Base-by-base conservation (phyloP, 1,140 invertebrate species). In the Drosophila nannoptera region DNA sequence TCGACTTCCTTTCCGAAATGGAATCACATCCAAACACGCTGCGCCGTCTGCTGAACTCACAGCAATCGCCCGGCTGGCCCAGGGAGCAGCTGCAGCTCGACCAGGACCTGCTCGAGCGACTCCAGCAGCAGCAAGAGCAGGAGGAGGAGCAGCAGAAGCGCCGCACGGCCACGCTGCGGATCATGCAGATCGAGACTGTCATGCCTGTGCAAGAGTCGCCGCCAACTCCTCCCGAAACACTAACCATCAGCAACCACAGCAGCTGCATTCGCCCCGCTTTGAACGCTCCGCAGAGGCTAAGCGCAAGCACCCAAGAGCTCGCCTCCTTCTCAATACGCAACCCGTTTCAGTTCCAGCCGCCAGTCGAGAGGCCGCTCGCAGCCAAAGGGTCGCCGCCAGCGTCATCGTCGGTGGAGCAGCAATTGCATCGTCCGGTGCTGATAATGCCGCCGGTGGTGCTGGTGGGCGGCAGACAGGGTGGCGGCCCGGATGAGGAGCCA, bases 1-100 rank as follows among this genome's bases (percentile, higher is more conserved):
- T 97, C 92, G 95, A 97, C 91, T 96, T 97, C 91, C 93, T 97
- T 90, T 93, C 95, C 75, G 83, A 87, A 50, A 60, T 90, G 87
- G 88, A 89, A 62, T 88, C 87, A 40, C 68, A 82, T 63, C 84
- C 84, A 35, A 77, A 74, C 40, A 89, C 87, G 12, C 61, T 89
- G 54, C 78, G 87, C n/a, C 80, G 82, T 7, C 69, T 73, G 42
- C 72, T 68, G 43, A 53, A 48, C 46, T 31, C 46, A 12, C 46
- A 48, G 11, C 50, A 38, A 6, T 53, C 50, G 35, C 33, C 50
- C 35, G 50, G 33, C 14, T 53, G 65, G 55, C 50, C 64, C 36
- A 76, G 56, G 76, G 54, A 64, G 33, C 22, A 66, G 50, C 71
- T 70, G 52, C 78, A 89, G 29, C 70, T 77, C 52, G 77, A 77